Base-by-base conservation (phyloP, 1,140 invertebrate species). In the Teleopsis dalmanni region DNA sequence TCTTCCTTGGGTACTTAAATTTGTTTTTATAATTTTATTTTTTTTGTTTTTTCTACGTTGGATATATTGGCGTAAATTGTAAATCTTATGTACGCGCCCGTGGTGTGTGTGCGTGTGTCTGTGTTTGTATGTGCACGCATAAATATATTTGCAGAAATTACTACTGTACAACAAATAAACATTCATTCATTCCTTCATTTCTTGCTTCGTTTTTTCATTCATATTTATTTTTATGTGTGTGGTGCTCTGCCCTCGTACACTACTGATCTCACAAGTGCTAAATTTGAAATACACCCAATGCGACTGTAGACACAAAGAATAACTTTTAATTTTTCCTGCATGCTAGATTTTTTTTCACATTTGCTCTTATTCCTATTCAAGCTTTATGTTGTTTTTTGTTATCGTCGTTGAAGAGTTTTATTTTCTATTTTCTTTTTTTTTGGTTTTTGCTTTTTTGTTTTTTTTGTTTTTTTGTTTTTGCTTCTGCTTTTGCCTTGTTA, bases 201-300 rank as follows among this genome's bases (percentile, higher is more conserved):
- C n/a, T n/a, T n/a, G n/a, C n/a, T n/a, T n/a, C n/a, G n/a, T n/a
- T n/a, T n/a, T 44, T 44, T 44, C 42, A 44, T 44, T 44, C 42
- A 33, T 44, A 44, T 44, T 44, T 44, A 44, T 44, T 44, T 44
- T 44, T 44, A 44, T 44, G 42, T 21, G 42, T 44, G n/a, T n/a
- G n/a, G n/a, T n/a, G n/a, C n/a, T n/a, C n/a, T n/a, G n/a, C n/a
- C n/a, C n/a, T 8, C 11, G n/a, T n/a, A 18, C 25, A 42, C 26
- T 44, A 27, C 27, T 44, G 34, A 33, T 44, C 42, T 44, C 42
- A 44, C 42, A 22, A 33, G 42, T 44, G 29, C 42, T 44, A 44
- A 44, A 44, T 44, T 44, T 44, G 42, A 44, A 44, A 44, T 44
- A 44, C 42, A 44, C 42, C 42, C 42, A 44, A 26, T 44, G 42